Percentiles rank a stretch among this genome's conserved stretches.
These are phyloP conservation scores for Drosophila hamatofila DNA, from an alignment of 2,888 invertebrate genomes.

Conservation along the genomic window DNA sequence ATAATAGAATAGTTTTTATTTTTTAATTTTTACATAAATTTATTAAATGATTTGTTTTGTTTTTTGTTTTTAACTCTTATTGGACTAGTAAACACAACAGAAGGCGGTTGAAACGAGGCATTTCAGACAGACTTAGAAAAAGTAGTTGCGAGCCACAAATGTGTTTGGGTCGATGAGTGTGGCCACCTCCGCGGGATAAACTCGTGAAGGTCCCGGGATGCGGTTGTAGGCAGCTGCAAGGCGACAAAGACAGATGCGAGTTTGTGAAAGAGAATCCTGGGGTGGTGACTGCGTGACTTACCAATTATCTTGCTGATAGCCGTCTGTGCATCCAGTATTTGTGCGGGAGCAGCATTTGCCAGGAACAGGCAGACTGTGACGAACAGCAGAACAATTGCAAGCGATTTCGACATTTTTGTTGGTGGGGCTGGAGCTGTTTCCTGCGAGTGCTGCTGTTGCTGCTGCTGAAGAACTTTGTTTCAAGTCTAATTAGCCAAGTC, in stretches of 20 bases:
- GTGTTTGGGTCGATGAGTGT: constrained; percentile 66
- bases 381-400: constrained; percentile 48
- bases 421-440: neutral
- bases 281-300: constrained; percentile 22
- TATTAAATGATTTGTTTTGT: neutral
- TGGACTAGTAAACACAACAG: constrained; percentile 37
- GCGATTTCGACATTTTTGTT: constrained; percentile 61
- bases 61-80: constrained; percentile 16
- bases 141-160: constrained; percentile 43
- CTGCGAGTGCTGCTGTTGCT: constrained; percentile 6
- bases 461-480: constrained; percentile 33
- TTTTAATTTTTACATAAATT: neutral
- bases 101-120: constrained; percentile 14
- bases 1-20: no score
- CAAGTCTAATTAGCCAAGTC: constrained; percentile 55
- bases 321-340: constrained; percentile 66
- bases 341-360: constrained; percentile 44
- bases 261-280: no score
- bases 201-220: constrained; percentile 57
- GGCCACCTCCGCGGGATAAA: constrained; percentile 67
- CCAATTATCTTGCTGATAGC: constrained; percentile 72
- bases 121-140: constrained; percentile 30
- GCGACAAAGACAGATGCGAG: neutral
- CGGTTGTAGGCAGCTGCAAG: constrained; percentile 67
- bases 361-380: constrained; percentile 52